Percentiles rank a stretch among this genome's conserved stretches.
phyloP scores from a whole-genome alignment of 2,797 vertebrate species.

The Cirrhinus molitorella region DNA sequence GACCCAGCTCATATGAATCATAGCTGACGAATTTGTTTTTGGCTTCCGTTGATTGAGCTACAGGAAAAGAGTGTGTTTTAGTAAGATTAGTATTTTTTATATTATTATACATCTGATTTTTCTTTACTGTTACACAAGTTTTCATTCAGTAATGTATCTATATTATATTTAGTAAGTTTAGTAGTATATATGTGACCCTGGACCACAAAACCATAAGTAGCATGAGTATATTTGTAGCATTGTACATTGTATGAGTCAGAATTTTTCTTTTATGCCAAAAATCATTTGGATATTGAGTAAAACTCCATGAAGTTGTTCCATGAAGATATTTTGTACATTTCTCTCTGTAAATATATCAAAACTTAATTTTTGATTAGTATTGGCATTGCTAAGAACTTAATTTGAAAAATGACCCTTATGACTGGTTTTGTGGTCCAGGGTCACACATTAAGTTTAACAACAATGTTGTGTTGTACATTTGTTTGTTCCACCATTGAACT shows the following conservation, averaged over 20 bases:
- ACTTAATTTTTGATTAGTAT: too few species aligned
- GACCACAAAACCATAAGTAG: too few species aligned
- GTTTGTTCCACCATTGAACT: neutral
- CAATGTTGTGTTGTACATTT: neutral
- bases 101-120: neutral
- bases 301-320: too few species aligned
- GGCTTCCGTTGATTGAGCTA: constrained; percentile 28
- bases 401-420: too few species aligned
- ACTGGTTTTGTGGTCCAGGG: neutral
- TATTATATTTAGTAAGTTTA: neutral
- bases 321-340: too few species aligned
- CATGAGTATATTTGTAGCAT: too few species aligned
- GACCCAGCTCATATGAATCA: constrained; percentile 65
- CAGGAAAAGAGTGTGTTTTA: neutral
- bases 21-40: constrained; percentile 73
- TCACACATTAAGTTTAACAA: neutral
- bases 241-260: too few species aligned
- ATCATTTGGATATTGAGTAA: too few species aligned
- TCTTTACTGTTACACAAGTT: neutral
- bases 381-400: too few species aligned
- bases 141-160: neutral
- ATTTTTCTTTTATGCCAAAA: too few species aligned
- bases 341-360: too few species aligned
- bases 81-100: neutral
- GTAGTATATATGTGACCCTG: too few species aligned